phyloP scores from a whole-genome alignment of 2,888 invertebrate species.

The Plusia festucae region DNA sequence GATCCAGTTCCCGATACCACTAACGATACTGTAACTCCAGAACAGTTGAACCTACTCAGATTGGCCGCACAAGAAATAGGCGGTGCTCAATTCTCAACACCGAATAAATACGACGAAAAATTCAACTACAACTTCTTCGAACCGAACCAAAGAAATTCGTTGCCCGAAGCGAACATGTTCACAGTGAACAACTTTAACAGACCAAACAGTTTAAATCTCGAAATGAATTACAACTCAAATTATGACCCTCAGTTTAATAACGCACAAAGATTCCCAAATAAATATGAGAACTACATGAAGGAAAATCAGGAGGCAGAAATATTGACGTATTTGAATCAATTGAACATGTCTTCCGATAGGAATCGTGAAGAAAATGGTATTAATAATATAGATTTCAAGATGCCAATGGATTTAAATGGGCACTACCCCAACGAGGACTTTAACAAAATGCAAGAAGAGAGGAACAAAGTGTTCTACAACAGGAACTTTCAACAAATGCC shows the following conservation, averaged over 20 bases:
- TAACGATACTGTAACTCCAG: constrained; percentile 77
- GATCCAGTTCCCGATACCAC: constrained; percentile 73
- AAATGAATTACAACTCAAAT: constrained; percentile 77
- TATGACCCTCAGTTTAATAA: constrained; percentile 71
- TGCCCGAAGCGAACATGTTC: constrained; percentile 81
- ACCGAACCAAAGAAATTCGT: constrained; percentile 84
- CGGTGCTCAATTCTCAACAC: constrained; percentile 82
- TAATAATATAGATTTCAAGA: constrained; percentile 77
- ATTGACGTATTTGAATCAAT: constrained; percentile 77
- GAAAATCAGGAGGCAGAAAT: constrained; percentile 80
- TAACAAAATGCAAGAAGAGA: constrained; percentile 72
- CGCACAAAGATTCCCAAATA: constrained; percentile 74
- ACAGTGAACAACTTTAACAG: constrained; percentile 73
- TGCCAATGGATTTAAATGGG: constrained; percentile 77
- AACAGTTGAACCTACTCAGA: constrained; percentile 83
- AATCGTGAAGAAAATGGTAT: constrained; percentile 71
- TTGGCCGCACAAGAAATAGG: constrained; percentile 87
- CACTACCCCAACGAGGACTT: constrained; percentile 76
- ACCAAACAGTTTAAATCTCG: constrained; percentile 82
- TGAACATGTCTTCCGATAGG: constrained; percentile 76
- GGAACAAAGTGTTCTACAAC: constrained; percentile 78
- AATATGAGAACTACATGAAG: constrained; percentile 68
- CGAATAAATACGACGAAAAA: constrained; percentile 79
- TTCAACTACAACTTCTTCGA: constrained; percentile 83
- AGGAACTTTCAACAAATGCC: constrained; percentile 74